Evolutionary conservation across 2,113 vertebrate genomes (phyloP).

Genomic region (Ellobius talpinus): DNA sequence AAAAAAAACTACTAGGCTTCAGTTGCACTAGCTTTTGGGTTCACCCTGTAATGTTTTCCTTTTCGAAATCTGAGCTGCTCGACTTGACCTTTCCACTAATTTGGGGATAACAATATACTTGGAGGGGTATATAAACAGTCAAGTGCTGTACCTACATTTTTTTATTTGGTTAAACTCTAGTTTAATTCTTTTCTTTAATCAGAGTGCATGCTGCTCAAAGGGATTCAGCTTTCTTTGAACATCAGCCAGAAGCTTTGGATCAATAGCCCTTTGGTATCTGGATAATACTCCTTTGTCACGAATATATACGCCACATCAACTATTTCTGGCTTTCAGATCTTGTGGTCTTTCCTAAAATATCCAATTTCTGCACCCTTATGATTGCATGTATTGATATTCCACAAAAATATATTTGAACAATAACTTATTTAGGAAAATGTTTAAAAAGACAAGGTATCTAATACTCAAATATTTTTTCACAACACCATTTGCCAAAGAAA

Average conservation of each 20-base stretch:
- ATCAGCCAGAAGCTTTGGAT: slow-evolving; percentile 48
- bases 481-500: not conserved
- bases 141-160: slow-evolving; percentile 2
- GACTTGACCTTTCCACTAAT: not conserved
- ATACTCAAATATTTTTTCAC: not conserved
- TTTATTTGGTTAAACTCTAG: slow-evolving; percentile 13
- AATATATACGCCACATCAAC: not conserved
- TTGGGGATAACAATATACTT: not conserved
- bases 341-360: not conserved
- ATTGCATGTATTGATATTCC: not conserved
- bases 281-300: not conserved
- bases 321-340: slow-evolving; percentile 8
- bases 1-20: not conserved
- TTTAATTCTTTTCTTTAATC: slow-evolving; percentile 45
- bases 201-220: slow-evolving; percentile 18
- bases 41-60: not conserved
- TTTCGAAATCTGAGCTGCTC: slow-evolving; percentile 9
- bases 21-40: not conserved
- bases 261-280: not conserved
- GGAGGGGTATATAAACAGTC: not conserved
- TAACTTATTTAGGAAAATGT: not conserved
- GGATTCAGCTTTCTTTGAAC: slow-evolving; percentile 48
- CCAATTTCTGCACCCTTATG: slow-evolving; percentile 41
- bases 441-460: not conserved
- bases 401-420: slow-evolving; percentile 8